Base-by-base conservation (phyloP, 2,797 vertebrate species). In the Notoglanidium macrostoma region DNA sequence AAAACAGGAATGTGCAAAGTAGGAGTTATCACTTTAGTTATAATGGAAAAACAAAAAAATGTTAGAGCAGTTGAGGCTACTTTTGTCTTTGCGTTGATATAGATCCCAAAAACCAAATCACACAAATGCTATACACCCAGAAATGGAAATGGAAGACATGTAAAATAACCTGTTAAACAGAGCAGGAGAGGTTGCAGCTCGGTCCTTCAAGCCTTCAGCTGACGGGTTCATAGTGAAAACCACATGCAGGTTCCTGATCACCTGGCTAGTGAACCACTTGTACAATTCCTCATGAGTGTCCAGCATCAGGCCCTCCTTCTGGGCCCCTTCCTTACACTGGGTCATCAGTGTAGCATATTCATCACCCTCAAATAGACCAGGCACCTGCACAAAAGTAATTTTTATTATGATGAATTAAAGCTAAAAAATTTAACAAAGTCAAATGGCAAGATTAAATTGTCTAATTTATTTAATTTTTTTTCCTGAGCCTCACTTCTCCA, bases 141-240 rank as follows among this genome's bases (percentile, higher is more conserved):
- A 10, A 49, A 49, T 10, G 49, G 51, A 77, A 55, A 57, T 17
- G 8, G 15, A 26, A 78, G 10, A 10, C 10, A 17, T 46, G 5
- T 35, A 21, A 57, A 57, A 10, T 17, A 80, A 99, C 98, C 98
- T 98, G 95, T 99, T 99, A 94, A 99, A 99, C 14, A 99, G 98
- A 0, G 98, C 98, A 40, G 98, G 98, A 21, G 98, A 99, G 1
- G 98, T 99, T 91, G 98, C 98, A 0, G 98, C 98, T 4, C 98
- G 94, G 94, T 99, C 98, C 95, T 99, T 99, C 92, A 99, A 95
- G 6, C 98, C 98, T 93, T 99, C 98, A 0, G 98, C 99, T 44
- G 98, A 99, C 0, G 98, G 98, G 91, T 99, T 99, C 98, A 99
- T 99, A 92, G 98, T 99, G 94, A 99, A 99, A 88, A 99, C 98